These are phyloP conservation scores for Pyrrhosoma nymphula DNA, from an alignment of 2,888 invertebrate genomes.

Conservation along the genomic window DNA sequence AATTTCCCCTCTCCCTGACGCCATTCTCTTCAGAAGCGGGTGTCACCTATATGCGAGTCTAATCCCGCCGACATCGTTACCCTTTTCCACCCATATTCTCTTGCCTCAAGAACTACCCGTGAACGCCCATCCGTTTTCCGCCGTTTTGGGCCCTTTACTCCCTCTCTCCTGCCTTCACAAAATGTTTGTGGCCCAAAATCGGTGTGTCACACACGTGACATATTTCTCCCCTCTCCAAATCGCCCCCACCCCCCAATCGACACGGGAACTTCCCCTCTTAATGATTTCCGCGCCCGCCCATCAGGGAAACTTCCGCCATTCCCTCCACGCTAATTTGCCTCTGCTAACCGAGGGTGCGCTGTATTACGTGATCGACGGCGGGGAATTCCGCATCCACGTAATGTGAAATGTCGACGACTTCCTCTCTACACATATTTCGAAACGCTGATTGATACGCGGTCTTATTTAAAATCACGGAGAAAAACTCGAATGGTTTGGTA, in stretches of 20 bases:
- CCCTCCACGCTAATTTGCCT: not conserved
- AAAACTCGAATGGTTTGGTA: too few species aligned
- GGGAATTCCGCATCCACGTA: not conserved
- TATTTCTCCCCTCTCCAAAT: not conserved
- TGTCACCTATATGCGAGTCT: too few species aligned
- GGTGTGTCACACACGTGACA: conserved; percentile 18
- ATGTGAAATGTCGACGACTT: not conserved
- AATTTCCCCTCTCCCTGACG: too few species aligned
- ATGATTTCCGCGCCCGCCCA: not conserved
- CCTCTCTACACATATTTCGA: not conserved
- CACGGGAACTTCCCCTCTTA: not conserved
- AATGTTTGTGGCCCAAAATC: not conserved
- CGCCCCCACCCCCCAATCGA: not conserved
- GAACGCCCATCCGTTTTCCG: not conserved
- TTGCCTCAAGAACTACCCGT: not conserved
- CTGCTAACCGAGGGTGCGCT: not conserved
- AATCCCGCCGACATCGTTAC: too few species aligned
- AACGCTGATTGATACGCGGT: not conserved
- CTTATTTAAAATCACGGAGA: not conserved
- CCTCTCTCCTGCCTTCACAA: not conserved
- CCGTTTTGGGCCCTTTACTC: not conserved
- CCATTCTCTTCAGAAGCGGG: too few species aligned
- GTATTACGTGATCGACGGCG: not conserved
- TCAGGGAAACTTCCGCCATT: not conserved
- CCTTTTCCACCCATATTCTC: too few species aligned